These are phyloP conservation scores for Pygmarrhopalites habei DNA, from an alignment of 1,140 invertebrate species.

Conservation along the genomic window DNA sequence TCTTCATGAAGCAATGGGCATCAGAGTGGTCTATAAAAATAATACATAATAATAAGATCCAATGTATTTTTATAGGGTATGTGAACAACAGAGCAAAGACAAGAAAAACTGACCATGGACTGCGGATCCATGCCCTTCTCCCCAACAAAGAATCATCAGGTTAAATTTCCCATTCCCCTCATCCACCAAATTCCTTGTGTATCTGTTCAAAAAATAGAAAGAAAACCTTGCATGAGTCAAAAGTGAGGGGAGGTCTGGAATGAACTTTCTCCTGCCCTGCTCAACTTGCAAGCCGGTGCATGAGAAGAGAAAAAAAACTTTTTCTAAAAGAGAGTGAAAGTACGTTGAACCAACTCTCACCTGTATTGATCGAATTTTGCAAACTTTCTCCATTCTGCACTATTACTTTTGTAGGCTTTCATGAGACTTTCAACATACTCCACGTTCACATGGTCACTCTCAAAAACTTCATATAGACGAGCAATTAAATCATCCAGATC, in stretches of 20 bases:
- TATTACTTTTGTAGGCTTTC: slow-evolving; percentile 77
- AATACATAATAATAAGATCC: too few species aligned
- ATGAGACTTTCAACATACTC: slow-evolving; percentile 80
- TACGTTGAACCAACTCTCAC: slow-evolving; percentile 49
- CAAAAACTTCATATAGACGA: slow-evolving; percentile 67
- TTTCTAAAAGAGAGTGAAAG: too few species aligned
- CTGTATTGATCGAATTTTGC: slow-evolving; percentile 90
- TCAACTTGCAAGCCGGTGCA: too few species aligned
- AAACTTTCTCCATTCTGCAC: slow-evolving; percentile 84
- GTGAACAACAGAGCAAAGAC: too few species aligned
- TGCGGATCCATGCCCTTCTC: slow-evolving; percentile 83
- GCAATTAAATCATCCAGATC: slow-evolving; percentile 62
- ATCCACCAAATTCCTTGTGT: slow-evolving; percentile 89
- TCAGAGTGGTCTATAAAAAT: slow-evolving; percentile 60
- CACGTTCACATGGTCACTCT: slow-evolving; percentile 70
- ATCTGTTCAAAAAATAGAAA: too few species aligned
- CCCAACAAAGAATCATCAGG: slow-evolving; percentile 95
- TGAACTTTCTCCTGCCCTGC: too few species aligned
- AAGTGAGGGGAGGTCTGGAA: too few species aligned
- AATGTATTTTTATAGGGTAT: too few species aligned
- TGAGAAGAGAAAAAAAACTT: too few species aligned
- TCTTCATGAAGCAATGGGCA: slow-evolving; percentile 96
- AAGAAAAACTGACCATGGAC: slow-evolving; percentile 67
- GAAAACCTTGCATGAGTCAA: neutral
- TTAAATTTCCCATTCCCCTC: slow-evolving; percentile 96